Percentiles rank a stretch among this genome's conserved stretches.
Evolutionary conservation across 2,888 invertebrate genomes (phyloP).

Genomic region (Antheraea yamamai): DNA sequence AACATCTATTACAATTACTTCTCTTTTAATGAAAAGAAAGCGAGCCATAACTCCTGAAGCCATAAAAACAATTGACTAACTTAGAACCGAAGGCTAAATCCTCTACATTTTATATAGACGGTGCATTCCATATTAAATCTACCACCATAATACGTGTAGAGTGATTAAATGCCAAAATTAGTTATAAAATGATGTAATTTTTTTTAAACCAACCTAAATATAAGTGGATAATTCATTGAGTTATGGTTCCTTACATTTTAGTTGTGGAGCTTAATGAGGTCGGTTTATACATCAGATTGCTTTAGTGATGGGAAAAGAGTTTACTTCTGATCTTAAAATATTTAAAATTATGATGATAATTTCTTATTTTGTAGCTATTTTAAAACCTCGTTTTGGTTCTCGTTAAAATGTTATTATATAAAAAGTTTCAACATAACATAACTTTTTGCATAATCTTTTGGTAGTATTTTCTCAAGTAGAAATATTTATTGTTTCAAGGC

Average conservation of each 20-base stretch:
- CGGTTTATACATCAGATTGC: conserved; percentile 20
- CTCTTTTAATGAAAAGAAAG: too few relatives aligned
- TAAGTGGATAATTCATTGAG: conserved; percentile 7
- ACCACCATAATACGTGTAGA: too few relatives aligned
- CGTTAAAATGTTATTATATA: not conserved
- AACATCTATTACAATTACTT: too few relatives aligned
- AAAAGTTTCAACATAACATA: too few relatives aligned
- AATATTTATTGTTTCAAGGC: too few relatives aligned
- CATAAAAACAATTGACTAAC: too few relatives aligned
- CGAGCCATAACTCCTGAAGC: too few relatives aligned
- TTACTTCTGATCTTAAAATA: not conserved
- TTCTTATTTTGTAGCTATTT: too few relatives aligned
- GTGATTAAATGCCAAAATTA: not conserved
- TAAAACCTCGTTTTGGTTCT: not conserved
- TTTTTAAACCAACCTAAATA: not conserved
- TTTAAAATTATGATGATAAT: not conserved
- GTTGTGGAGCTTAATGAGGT: conserved; percentile 1
- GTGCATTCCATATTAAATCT: not conserved
- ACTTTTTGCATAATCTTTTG: not conserved
- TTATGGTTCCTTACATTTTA: not conserved
- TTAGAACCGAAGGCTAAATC: not conserved
- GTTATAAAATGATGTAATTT: not conserved
- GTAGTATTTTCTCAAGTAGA: not conserved
- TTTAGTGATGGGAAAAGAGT: conserved; percentile 5
- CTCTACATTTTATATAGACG: not conserved